Percentiles rank a stretch among this genome's conserved stretches.
phyloP scores from a whole-genome alignment of 1,140 invertebrate genomes.

The Andrena cerasifolii region DNA sequence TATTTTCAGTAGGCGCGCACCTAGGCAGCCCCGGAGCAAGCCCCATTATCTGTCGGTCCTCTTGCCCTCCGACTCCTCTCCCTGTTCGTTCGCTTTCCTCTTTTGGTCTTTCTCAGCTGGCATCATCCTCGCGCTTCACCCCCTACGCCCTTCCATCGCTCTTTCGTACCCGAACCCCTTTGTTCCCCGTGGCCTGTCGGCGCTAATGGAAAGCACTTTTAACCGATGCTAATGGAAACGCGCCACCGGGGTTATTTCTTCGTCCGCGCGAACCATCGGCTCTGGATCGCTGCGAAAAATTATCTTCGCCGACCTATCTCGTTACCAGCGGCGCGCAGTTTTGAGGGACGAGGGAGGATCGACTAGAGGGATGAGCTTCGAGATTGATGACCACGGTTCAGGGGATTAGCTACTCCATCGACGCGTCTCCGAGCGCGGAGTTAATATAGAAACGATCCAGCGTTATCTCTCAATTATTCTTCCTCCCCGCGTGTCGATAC shows the following conservation, averaged over 20 bases:
- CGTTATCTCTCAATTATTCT: conserved; percentile 18
- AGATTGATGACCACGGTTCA: conserved; percentile 32
- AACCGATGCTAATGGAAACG: conserved; percentile 78
- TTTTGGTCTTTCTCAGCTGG: conserved; percentile 58
- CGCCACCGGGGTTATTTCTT: conserved; percentile 60
- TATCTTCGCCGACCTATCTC: conserved; percentile 46
- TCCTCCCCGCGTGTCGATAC: not conserved
- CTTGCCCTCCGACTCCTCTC: conserved; percentile 23
- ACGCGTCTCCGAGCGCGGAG: not conserved
- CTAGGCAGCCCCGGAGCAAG: conserved; percentile 42
- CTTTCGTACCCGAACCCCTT: conserved; percentile 71
- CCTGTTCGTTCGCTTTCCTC: conserved; percentile 57
- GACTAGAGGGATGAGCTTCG: not conserved
- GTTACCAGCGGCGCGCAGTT: conserved; percentile 29
- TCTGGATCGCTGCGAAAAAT: conserved; percentile 56
- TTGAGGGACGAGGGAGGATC: conserved; percentile 8
- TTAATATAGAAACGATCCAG: conserved; percentile 11
- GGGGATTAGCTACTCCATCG: conserved; percentile 12
- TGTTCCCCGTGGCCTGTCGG: conserved; percentile 70
- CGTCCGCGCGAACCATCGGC: conserved; percentile 1
- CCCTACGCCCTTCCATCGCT: conserved; percentile 2
- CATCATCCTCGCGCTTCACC: conserved; percentile 36
- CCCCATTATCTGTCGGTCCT: conserved; percentile 64
- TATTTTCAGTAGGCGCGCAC: conserved; percentile 62
- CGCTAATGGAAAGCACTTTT: conserved; percentile 79